These are phyloP conservation scores for Notechis scutatus DNA, from an alignment of 2,113 vertebrate species.

Conservation along the genomic window DNA sequence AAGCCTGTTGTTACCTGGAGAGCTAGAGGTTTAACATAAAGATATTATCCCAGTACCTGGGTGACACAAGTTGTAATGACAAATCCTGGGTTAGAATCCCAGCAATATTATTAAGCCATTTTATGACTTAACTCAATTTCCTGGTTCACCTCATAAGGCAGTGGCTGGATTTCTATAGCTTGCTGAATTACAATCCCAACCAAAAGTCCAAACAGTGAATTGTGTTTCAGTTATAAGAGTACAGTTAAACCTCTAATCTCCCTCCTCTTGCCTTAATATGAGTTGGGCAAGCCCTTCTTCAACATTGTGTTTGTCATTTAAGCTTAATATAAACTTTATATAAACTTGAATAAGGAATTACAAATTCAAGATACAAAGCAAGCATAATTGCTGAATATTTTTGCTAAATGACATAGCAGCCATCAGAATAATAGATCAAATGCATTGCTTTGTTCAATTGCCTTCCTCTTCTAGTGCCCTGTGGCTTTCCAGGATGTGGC, in stretches of 20 bases:
- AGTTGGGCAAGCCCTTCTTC: background rate
- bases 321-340: background rate
- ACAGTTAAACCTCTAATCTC: background rate
- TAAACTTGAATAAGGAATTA: background rate
- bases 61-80: background rate
- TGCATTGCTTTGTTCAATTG: background rate
- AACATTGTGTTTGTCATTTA: background rate
- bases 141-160: background rate
- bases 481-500: constrained; percentile 8
- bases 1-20: background rate
- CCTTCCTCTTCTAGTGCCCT: background rate
- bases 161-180: background rate
- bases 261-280: background rate
- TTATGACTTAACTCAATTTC: background rate
- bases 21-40: background rate
- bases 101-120: background rate
- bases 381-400: background rate
- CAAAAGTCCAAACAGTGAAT: background rate
- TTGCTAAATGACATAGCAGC: background rate
- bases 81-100: background rate
- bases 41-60: background rate
- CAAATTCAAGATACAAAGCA: background rate
- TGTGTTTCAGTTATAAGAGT: background rate
- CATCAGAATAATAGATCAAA: background rate
- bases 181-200: background rate